Conservation (phyloP, 1,140 invertebrate species). For the Drosophila busckii region DNA sequence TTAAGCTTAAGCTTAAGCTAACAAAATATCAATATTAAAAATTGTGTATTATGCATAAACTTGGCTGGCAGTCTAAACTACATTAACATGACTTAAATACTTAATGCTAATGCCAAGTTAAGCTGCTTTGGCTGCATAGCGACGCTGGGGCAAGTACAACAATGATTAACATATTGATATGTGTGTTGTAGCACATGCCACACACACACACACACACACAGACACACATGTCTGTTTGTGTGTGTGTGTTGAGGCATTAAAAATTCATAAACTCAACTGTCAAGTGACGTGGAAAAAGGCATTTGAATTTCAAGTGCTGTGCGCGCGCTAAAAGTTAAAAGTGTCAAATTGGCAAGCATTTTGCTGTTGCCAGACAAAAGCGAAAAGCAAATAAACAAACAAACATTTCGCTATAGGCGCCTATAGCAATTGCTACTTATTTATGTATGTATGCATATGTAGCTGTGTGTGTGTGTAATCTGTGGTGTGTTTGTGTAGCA, state of each 20-base stretch:
- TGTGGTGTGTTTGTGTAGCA: conserved; percentile 12
- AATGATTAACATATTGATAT: conserved; percentile 41
- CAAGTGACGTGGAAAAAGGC: conserved; percentile 36
- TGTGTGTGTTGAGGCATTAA: too few species aligned
- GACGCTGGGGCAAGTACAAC: background rate
- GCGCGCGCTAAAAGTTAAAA: conserved; percentile 61
- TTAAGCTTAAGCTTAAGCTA: too few species aligned
- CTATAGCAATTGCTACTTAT: conserved; percentile 22
- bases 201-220: too few species aligned
- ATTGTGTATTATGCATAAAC: too few species aligned
- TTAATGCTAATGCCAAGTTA: too few species aligned
- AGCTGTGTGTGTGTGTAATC: background rate
- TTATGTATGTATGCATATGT: conserved; percentile 5
- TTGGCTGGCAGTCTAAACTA: too few species aligned
- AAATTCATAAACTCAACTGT: conserved; percentile 69
- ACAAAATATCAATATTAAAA: too few species aligned
- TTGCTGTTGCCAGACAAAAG: conserved; percentile 36
- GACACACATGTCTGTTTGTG: too few species aligned
- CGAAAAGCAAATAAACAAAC: conserved; percentile 21
- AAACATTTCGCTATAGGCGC: conserved; percentile 46
- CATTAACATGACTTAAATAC: too few species aligned
- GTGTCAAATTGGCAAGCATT: conserved; percentile 75
- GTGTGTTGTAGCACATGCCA: conserved; percentile 1
- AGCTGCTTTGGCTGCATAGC: background rate
- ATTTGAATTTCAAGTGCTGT: conserved; percentile 70